A percentile compares a stretch with the other conserved stretches of the same genome.
These are phyloP conservation scores for Pseudomugil tenellus DNA, from an alignment of 2,797 vertebrate genomes.

Conservation along the genomic window DNA sequence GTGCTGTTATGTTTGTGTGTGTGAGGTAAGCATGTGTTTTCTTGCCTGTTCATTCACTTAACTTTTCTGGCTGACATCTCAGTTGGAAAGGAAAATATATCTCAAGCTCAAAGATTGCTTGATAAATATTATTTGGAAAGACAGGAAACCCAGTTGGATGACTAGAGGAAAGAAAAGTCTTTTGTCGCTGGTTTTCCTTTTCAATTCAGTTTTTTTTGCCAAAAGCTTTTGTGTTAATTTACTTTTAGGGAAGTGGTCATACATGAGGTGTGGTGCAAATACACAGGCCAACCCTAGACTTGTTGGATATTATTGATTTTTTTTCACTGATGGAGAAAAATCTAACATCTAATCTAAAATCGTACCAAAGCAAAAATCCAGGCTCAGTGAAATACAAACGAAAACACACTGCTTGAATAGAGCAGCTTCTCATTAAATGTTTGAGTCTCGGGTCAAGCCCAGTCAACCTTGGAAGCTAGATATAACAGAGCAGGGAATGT, in stretches of 20 bases:
- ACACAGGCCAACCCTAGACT: not conserved
- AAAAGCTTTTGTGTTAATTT: too few relatives aligned
- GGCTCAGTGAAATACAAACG: too few relatives aligned
- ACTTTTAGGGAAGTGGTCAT: not conserved
- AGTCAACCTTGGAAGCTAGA: too few relatives aligned
- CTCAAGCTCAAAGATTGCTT: conserved; percentile 38
- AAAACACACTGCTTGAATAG: too few relatives aligned
- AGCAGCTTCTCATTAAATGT: too few relatives aligned
- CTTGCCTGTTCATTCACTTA: conserved; percentile 54
- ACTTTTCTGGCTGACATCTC: conserved; percentile 42
- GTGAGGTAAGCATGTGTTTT: conserved; percentile 22
- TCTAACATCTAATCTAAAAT: not conserved
- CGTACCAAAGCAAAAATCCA: too few relatives aligned
- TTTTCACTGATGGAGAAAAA: conserved; percentile 23
- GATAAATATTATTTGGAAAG: conserved; percentile 33
- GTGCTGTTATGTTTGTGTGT: conserved; percentile 37
- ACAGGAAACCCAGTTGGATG: conserved; percentile 8
- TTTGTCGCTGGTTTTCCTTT: not conserved
- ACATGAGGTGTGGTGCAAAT: not conserved
- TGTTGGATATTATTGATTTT: not conserved
- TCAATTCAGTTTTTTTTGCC: too few relatives aligned
- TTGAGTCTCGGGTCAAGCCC: too few relatives aligned
- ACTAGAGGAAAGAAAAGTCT: not conserved
- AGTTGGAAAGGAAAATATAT: conserved; percentile 45
- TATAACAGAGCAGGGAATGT: too few relatives aligned